Conservation (phyloP, 2,888 invertebrate genomes). For the Polyommatus iphigenia region DNA sequence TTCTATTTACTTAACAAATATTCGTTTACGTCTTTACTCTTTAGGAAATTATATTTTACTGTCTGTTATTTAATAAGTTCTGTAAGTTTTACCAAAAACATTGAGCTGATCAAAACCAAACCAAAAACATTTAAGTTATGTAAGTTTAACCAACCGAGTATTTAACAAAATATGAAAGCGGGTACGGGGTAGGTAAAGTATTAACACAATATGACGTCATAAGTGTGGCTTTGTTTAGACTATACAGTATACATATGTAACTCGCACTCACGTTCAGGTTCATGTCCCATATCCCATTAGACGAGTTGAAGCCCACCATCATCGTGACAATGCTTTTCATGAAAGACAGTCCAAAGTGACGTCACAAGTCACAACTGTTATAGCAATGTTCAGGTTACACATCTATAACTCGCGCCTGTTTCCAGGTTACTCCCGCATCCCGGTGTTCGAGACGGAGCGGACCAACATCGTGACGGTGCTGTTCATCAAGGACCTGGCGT, state of each 20-base stretch:
- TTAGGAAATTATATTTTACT: not conserved
- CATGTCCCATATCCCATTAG: slow-evolving; percentile 94
- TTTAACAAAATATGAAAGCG: not conserved
- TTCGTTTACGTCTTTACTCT: not conserved
- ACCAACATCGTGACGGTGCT: slow-evolving; percentile 96
- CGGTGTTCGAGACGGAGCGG: slow-evolving; percentile 92
- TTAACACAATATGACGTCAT: slow-evolving; percentile 54
- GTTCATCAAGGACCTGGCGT: slow-evolving; percentile 98
- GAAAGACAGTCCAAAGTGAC: not conserved
- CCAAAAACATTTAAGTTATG: too few species aligned
- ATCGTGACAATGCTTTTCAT: slow-evolving; percentile 97
- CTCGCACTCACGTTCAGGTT: not conserved
- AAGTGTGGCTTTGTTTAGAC: not conserved
- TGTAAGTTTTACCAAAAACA: too few species aligned
- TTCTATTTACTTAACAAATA: not conserved
- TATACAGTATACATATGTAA: not conserved
- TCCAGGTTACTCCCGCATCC: slow-evolving; percentile 95
- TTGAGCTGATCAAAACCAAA: too few species aligned
- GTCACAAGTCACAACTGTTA: not conserved
- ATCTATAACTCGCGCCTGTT: not conserved
- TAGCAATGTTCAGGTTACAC: not conserved
- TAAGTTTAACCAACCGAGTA: too few species aligned
- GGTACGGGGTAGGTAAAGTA: not conserved
- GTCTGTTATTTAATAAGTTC: not conserved
- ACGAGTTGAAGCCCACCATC: slow-evolving; percentile 87